Evolutionary conservation across 2,888 invertebrate genomes (phyloP).

Genomic region (Metallyticus violacea): DNA sequence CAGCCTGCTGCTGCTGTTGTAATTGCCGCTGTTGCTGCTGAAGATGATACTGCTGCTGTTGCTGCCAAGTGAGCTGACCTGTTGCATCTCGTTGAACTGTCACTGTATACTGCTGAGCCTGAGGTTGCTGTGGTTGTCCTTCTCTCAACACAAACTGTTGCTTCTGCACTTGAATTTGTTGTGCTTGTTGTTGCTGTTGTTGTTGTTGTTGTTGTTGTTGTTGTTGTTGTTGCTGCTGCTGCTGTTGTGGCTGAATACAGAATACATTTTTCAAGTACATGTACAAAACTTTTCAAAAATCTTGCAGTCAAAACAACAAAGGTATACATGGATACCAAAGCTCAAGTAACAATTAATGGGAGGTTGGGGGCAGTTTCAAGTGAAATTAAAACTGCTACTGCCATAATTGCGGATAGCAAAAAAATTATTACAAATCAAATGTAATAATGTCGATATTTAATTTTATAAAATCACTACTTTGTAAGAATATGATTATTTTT

Average conservation of each 20-base stretch:
- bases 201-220: constrained; percentile 41
- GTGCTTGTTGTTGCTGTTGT: constrained; percentile 28
- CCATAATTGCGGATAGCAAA: too few relatives aligned
- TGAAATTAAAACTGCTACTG: too few relatives aligned
- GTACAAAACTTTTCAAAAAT: background rate
- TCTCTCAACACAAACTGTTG: constrained; percentile 24
- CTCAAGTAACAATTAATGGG: too few relatives aligned
- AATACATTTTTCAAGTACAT: background rate
- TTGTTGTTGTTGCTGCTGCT: constrained; percentile 39
- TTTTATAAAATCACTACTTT: too few relatives aligned
- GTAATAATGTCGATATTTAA: too few relatives aligned
- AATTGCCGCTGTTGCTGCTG: constrained; percentile 49
- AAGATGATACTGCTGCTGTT: constrained; percentile 46
- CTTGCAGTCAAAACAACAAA: too few relatives aligned
- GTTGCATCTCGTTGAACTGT: constrained; percentile 43
- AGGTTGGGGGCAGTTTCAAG: too few relatives aligned
- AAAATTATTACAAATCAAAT: too few relatives aligned
- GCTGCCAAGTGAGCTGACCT: constrained; percentile 40
- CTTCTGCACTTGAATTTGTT: constrained; percentile 30
- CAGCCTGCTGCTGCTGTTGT: constrained; percentile 40
- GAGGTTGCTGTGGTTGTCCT: constrained; percentile 49
- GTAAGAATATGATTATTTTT: too few relatives aligned
- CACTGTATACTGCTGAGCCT: constrained; percentile 46
- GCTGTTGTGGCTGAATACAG: constrained; percentile 38
- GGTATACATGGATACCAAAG: too few relatives aligned